These are phyloP conservation scores for Lagopus leucura DNA, from an alignment of 2,113 vertebrate genomes.

Conservation along the genomic window DNA sequence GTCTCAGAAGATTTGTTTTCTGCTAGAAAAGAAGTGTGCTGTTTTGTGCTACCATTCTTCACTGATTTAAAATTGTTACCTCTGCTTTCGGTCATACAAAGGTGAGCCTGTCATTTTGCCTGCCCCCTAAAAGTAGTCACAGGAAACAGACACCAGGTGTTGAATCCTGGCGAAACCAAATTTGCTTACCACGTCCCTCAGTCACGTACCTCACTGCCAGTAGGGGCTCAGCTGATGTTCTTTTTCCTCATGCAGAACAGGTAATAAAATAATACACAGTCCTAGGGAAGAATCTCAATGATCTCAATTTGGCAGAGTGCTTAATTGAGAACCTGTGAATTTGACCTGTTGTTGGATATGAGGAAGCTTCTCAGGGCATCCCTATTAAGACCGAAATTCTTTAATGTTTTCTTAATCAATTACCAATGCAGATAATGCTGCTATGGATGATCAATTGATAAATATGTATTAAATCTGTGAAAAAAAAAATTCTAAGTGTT, in stretches of 20 bases:
- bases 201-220: accelerated
- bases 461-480: slow-evolving; percentile 56
- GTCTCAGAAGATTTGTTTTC: not conserved
- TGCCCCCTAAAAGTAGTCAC: not conserved
- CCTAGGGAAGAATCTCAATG: not conserved
- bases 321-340: slow-evolving; percentile 59
- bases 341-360: slow-evolving; percentile 63
- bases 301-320: slow-evolving; percentile 57
- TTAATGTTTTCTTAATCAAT: slow-evolving; percentile 77
- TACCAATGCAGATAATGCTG: slow-evolving; percentile 40
- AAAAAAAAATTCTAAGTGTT: slow-evolving; percentile 46
- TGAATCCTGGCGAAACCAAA: not conserved
- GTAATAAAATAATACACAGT: not conserved
- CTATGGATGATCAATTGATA: slow-evolving; percentile 39
- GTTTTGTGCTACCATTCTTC: not conserved
- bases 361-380: slow-evolving; percentile 38
- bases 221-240: not conserved
- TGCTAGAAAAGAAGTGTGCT: not conserved
- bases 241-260: not conserved
- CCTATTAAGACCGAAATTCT: slow-evolving; percentile 73
- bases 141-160: not conserved
- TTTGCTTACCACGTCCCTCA: not conserved
- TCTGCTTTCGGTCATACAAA: not conserved
- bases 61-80: not conserved
- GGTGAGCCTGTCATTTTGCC: accelerated